Evolutionary conservation across 2,888 invertebrate species (phyloP).

Genomic region (Erebia palarica): DNA sequence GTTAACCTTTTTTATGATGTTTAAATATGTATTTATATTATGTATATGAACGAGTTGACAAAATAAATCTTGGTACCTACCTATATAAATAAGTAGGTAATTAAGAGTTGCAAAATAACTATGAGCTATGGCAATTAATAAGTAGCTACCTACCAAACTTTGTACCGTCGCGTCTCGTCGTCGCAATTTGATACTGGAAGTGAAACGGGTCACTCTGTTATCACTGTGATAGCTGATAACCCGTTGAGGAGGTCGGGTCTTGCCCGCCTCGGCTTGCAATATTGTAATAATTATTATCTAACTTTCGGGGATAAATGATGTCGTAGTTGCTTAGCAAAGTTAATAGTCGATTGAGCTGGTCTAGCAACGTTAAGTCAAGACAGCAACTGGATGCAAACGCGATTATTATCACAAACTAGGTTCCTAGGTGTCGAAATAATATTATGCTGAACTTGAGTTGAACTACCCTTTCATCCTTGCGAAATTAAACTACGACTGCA

Average conservation of each 20-base stretch:
- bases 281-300: constrained; percentile 13
- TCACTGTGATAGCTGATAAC: constrained; percentile 47
- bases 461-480: too few relatives aligned
- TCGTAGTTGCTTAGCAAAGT: too few relatives aligned
- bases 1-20: too few relatives aligned
- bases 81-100: background rate
- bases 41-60: background rate
- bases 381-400: too few relatives aligned
- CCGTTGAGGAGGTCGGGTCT: constrained; percentile 54
- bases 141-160: constrained; percentile 24
- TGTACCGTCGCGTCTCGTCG: constrained; percentile 12
- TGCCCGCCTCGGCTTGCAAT: constrained; percentile 37
- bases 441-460: too few relatives aligned
- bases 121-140: background rate
- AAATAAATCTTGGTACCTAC: background rate
- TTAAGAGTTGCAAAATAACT: background rate
- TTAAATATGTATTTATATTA: too few relatives aligned
- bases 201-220: constrained; percentile 39
- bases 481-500: too few relatives aligned
- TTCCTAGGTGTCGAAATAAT: too few relatives aligned
- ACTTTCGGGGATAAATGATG: background rate
- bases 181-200: constrained; percentile 31
- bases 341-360: background rate
- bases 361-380: too few relatives aligned
- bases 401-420: too few relatives aligned